A percentile compares a stretch with the other conserved stretches of the same genome.
Evolutionary conservation across 2,888 invertebrate species (phyloP).

Genomic region (Graphium colonna): DNA sequence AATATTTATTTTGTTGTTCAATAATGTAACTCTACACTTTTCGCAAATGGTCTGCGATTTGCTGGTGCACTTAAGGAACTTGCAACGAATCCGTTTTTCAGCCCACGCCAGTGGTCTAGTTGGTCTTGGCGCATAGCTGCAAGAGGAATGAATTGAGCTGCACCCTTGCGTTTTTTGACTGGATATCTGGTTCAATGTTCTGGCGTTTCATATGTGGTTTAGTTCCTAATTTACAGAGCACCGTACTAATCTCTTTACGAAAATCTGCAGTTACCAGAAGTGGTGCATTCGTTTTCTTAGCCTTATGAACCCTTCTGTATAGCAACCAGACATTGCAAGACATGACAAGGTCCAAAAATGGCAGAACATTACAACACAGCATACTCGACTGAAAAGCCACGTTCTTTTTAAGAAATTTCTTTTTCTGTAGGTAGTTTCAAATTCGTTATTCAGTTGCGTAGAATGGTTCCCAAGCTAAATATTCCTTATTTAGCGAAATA

Average conservation of each 20-base stretch:
- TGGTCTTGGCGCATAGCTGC: conserved; percentile 27
- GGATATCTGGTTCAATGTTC: too few relatives aligned
- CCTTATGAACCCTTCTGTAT: conserved; percentile 23
- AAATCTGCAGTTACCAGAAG: conserved; percentile 19
- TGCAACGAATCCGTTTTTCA: conserved; percentile 24
- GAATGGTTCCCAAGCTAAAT: too few relatives aligned
- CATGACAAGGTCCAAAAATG: conserved; percentile 36
- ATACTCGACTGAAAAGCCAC: too few relatives aligned
- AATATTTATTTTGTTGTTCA: conserved; percentile 27
- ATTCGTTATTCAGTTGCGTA: too few relatives aligned
- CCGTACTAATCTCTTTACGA: conserved; percentile 19
- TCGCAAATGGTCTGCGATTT: conserved; percentile 27
- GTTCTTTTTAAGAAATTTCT: not conserved
- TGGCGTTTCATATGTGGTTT: too few relatives aligned
- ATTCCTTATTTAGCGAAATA: too few relatives aligned
- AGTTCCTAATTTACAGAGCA: too few relatives aligned
- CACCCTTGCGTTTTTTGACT: too few relatives aligned
- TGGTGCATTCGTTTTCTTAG: conserved; percentile 6
- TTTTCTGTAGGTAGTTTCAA: not conserved
- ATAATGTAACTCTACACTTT: conserved; percentile 30
- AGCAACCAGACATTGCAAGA: conserved; percentile 38
- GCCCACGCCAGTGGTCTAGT: conserved; percentile 26
- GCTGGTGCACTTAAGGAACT: conserved; percentile 24
- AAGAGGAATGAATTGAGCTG: conserved; percentile 29
- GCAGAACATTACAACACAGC: conserved; percentile 32